These are phyloP conservation scores for Nemurella pictetii DNA, from an alignment of 2,888 invertebrate species.

Conservation along the genomic window DNA sequence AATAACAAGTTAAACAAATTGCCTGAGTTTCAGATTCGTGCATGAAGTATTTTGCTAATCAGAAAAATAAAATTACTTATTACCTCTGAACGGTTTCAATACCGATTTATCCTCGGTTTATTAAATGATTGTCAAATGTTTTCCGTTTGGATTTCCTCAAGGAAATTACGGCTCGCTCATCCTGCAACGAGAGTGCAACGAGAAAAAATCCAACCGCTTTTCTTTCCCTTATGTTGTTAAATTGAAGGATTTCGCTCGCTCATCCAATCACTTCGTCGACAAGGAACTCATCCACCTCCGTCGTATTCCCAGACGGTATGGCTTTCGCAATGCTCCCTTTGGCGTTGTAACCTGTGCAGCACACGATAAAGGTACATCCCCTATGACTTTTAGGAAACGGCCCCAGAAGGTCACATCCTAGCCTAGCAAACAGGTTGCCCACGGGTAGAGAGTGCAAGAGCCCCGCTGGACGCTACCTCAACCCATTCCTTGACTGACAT, in stretches of 20 bases:
- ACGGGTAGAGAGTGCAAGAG: conserved; percentile 34
- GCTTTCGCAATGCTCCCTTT: conserved; percentile 34
- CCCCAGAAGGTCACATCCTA: conserved; percentile 39
- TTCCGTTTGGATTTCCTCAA: conserved; percentile 38
- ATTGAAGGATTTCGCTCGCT: conserved; percentile 36
- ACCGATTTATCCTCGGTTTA: too few relatives aligned
- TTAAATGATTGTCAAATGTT: conserved; percentile 43
- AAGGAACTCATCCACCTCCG: conserved; percentile 39
- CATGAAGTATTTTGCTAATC: too few relatives aligned
- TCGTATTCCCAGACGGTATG: conserved; percentile 35
- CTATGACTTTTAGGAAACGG: conserved; percentile 34
- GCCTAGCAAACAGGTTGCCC: conserved; percentile 32
- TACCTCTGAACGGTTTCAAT: too few relatives aligned
- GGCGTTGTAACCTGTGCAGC: background rate
- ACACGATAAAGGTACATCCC: background rate
- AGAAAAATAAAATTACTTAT: too few relatives aligned
- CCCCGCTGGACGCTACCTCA: conserved; percentile 28
- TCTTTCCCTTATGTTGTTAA: too few relatives aligned
- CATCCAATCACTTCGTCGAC: conserved; percentile 37
- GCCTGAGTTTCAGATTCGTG: too few relatives aligned
- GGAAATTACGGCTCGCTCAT: too few relatives aligned
- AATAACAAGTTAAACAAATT: too few relatives aligned
- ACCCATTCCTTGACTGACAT: conserved; percentile 36
- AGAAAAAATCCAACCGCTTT: conserved; percentile 41
- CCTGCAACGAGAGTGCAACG: too few relatives aligned